Percentiles rank a stretch among this genome's conserved stretches.
Conservation (phyloP, 2,888 invertebrate species). For the Drosophila imparisetae region DNA sequence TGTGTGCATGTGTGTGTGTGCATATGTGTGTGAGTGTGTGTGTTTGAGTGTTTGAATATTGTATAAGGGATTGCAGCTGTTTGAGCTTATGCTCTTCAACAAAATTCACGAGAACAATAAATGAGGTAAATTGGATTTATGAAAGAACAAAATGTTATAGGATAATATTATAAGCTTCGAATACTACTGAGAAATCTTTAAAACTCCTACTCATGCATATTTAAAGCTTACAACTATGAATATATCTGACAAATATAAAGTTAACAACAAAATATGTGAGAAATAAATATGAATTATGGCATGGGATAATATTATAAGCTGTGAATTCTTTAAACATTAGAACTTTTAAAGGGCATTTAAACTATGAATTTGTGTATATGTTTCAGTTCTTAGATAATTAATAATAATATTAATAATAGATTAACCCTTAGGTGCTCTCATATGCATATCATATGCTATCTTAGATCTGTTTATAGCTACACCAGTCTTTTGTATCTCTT, state of each 20-base stretch:
- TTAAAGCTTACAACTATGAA: too few relatives aligned
- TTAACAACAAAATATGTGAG: too few relatives aligned
- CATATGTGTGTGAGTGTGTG: constrained; percentile 5
- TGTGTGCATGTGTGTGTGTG: not conserved
- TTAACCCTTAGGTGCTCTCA: not conserved
- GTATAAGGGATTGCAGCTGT: constrained; percentile 5
- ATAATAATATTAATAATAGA: not conserved
- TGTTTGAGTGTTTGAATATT: constrained; percentile 1
- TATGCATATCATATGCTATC: not conserved
- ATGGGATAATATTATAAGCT: too few relatives aligned
- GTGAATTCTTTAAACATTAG: too few relatives aligned
- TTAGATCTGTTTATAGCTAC: too few relatives aligned
- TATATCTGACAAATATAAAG: too few relatives aligned
- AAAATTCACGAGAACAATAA: constrained; percentile 11
- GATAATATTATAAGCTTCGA: not conserved
- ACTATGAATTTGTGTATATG: too few relatives aligned
- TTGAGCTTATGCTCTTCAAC: constrained; percentile 14
- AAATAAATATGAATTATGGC: too few relatives aligned
- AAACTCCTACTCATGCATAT: too few relatives aligned
- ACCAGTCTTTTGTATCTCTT: not conserved
- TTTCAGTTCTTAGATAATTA: not conserved
- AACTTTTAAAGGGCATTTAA: too few relatives aligned
- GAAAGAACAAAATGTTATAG: not conserved
- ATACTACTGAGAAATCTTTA: not conserved
- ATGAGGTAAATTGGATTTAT: constrained; percentile 23